phyloP scores from a whole-genome alignment of 35 echinoderm and acorn worm species.

The Apostichopus japonicus region DNA sequence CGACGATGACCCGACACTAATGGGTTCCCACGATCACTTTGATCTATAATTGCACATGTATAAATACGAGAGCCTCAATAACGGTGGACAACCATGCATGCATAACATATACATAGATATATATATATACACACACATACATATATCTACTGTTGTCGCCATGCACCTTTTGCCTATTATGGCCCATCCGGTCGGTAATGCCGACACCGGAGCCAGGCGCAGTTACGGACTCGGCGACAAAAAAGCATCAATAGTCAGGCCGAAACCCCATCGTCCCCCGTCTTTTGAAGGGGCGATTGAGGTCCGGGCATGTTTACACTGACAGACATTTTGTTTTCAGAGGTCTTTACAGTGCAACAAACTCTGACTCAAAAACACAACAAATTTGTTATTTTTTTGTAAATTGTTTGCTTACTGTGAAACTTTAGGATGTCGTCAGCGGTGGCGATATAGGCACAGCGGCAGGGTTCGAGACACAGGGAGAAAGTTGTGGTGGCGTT shows the following conservation, averaged over 20 bases:
- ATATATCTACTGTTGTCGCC: not conserved
- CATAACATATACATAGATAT: not conserved
- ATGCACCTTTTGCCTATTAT: not conserved
- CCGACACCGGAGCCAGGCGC: constrained; percentile 52
- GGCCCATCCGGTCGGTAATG: constrained; percentile 42
- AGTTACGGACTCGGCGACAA: constrained; percentile 7
- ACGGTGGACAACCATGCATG: not conserved
- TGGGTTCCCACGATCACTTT: not conserved
- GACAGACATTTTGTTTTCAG: constrained; percentile 11
- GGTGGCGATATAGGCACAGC: constrained; percentile 38
- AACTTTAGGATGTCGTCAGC: constrained; percentile 40
- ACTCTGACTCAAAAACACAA: constrained; percentile 51
- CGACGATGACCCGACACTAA: not conserved
- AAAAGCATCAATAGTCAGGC: constrained; percentile 11
- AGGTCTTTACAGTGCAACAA: constrained; percentile 46
- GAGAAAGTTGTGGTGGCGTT: constrained; percentile 33
- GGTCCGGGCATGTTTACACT: constrained; percentile 37
- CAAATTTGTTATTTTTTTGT: not conserved
- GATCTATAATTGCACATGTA: not conserved
- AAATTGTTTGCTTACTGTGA: constrained; percentile 38
- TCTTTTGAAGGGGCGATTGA: constrained; percentile 16
- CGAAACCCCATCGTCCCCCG: not conserved
- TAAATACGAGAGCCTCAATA: too few relatives aligned
- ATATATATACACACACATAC: not conserved
- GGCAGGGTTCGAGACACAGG: constrained; percentile 34